phyloP scores from a whole-genome alignment of 2,113 vertebrate genomes.

The Thinocorus orbignyianus region DNA sequence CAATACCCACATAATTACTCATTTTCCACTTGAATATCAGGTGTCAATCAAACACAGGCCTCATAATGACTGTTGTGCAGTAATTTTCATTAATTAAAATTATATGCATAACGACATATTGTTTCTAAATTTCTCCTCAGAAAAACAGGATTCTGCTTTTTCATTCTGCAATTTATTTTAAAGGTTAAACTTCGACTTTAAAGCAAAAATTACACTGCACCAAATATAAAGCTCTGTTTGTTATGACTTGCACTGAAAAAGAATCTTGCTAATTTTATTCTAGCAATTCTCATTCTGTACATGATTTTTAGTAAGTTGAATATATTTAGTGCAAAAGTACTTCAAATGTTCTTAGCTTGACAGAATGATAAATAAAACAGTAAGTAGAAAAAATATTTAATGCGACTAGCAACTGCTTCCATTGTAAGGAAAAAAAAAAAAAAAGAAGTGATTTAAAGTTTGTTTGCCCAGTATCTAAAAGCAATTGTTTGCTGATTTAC shows the following conservation, averaged over 20 bases:
- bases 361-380: conserved; percentile 44
- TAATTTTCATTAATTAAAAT: conserved; percentile 23
- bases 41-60: conserved; percentile 14
- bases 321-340: conserved; percentile 11
- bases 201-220: not conserved
- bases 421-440: not conserved
- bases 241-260: conserved; percentile 15
- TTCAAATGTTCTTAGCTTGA: conserved; percentile 38
- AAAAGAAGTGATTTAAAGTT: not conserved
- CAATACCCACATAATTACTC: not conserved
- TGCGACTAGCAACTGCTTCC: not conserved
- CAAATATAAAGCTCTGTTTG: conserved; percentile 16
- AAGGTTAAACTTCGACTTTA: conserved; percentile 12
- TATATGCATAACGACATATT: not conserved
- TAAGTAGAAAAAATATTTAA: conserved; percentile 11
- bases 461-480: not conserved
- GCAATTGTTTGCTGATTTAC: not conserved
- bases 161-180: not conserved
- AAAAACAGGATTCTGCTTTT: not conserved
- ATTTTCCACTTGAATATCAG: conserved; percentile 37
- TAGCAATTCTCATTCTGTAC: conserved; percentile 9
- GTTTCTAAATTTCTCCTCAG: not conserved
- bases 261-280: conserved; percentile 40
- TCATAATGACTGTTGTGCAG: not conserved
- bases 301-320: conserved; percentile 20